phyloP scores from a whole-genome alignment of 1,140 invertebrate genomes.

The Drosophila santomea region DNA sequence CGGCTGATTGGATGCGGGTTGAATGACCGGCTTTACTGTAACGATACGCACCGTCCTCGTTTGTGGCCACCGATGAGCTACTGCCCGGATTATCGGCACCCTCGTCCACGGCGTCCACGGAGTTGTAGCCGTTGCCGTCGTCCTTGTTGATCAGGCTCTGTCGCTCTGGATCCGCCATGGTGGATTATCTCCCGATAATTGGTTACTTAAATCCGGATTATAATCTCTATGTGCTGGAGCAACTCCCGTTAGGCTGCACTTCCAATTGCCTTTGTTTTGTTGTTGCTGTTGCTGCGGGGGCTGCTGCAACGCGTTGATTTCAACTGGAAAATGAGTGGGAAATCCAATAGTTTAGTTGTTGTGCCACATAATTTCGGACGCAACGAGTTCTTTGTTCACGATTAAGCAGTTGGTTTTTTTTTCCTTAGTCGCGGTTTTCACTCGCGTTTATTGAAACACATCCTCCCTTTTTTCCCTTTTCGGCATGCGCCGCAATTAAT shows the following conservation, averaged over 20 bases:
- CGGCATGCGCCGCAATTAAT: constrained; percentile 80
- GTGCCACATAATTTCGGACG: constrained; percentile 16
- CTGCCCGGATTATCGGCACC: constrained; percentile 66
- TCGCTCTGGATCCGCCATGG: constrained; percentile 71
- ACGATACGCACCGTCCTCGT: constrained; percentile 66
- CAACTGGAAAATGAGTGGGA: constrained; percentile 59
- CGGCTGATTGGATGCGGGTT: constrained; percentile 39
- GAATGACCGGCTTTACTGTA: constrained; percentile 37
- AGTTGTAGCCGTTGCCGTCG: constrained; percentile 56
- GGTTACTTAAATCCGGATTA: constrained; percentile 7
- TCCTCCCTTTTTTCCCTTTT: constrained; percentile 79
- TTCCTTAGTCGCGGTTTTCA: constrained; percentile 41
- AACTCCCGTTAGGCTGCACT: constrained; percentile 61
- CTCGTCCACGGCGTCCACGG: constrained; percentile 52
- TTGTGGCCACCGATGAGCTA: constrained; percentile 47
- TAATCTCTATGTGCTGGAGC: constrained; percentile 7
- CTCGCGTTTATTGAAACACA: constrained; percentile 64
- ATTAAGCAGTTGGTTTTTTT: constrained; percentile 42
- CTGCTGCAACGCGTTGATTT: constrained; percentile 61
- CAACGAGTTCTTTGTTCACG: constrained; percentile 60
- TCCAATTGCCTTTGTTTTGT: constrained; percentile 15
- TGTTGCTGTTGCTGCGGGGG: constrained; percentile 10
- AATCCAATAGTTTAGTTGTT: constrained; percentile 12
- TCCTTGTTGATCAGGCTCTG: constrained; percentile 73
- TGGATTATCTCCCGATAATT: constrained; percentile 21